phyloP scores from a whole-genome alignment of 1,140 invertebrate genomes.

The Temnothorax curvispinosus region DNA sequence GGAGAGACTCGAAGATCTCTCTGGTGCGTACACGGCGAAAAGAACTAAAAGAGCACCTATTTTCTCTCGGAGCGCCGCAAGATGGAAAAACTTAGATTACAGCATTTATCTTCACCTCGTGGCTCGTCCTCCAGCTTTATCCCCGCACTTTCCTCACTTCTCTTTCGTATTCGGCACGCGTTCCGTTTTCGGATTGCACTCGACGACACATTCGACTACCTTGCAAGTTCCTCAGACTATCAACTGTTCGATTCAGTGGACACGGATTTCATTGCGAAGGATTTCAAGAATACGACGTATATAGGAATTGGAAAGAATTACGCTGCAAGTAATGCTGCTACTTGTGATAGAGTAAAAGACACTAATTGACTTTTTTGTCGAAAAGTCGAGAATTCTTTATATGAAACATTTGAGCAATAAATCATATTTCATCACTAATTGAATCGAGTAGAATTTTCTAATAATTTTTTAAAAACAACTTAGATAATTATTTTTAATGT shows the following conservation, averaged over 20 bases:
- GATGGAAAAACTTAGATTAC: slow-evolving; percentile 79
- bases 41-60: not conserved
- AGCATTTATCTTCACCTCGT: slow-evolving; percentile 72
- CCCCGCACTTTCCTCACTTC: slow-evolving; percentile 27
- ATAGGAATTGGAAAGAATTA: not conserved
- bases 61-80: slow-evolving; percentile 42
- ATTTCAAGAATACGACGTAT: not conserved
- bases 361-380: not conserved
- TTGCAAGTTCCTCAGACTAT: slow-evolving; percentile 59
- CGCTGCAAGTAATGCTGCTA: not conserved
- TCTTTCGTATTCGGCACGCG: slow-evolving; percentile 59
- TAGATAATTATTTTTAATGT: not conserved
- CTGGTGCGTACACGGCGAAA: slow-evolving; percentile 5
- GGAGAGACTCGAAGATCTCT: not conserved
- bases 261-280: slow-evolving; percentile 22
- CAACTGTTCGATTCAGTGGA: slow-evolving; percentile 40
- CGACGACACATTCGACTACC: slow-evolving; percentile 57
- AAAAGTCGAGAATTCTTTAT: not conserved
- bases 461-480: not conserved
- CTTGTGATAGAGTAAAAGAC: not conserved
- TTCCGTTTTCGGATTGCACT: slow-evolving; percentile 45
- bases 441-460: not conserved
- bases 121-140: slow-evolving; percentile 23
- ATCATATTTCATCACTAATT: not conserved
- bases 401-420: not conserved